Base-by-base conservation (phyloP, 2,888 invertebrate genomes). In the Emmelina monodactyla region DNA sequence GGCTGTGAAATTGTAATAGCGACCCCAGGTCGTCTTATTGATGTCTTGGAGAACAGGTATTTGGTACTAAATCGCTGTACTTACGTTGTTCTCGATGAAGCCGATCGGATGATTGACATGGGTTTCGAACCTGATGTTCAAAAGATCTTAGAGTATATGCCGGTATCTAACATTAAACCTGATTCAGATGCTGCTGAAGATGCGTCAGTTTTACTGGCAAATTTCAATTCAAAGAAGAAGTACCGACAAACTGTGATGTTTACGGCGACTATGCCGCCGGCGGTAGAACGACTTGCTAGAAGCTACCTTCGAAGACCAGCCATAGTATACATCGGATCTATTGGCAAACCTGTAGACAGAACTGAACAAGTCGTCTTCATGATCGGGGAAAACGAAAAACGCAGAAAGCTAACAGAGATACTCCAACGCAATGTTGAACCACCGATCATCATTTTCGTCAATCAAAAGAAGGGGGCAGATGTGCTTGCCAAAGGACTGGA, bases 201-300 rank as follows among this genome's bases (percentile, higher is more conserved):
- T 68, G 93, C 93, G 37, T 85, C 86, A 30, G 88, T 91, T 49
- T 79, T 99, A 36, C 83, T 97, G 70, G 92, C 91, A 19, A 98
- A 99, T 70, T 98, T 97, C 59, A 88, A 91, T 58, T 88, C 94
- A 0, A 97, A 96, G 68, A 92, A 97, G 65, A 99, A 99, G 67
- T 99, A 92, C 68, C 83, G 97, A 63, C 97, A 97, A 89, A 99
- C 99, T 54, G 99, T 99, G 63, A 99, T 99, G 99, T 99, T 99
- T 72, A 99, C 99, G 32, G 99, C 99, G 2, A 99, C 99, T 44
- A 99, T 99, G 99, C 97, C 97, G 6, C 90, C 97, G 0, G 94
- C 97, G 2, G 97, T 99, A 2, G 99, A 99, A 76, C 84, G 98
- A 40, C 76, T 99, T 42, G 99, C 99, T 0, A 84, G 97, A 42